A percentile compares a stretch with the other conserved stretches of the same genome.
Evolutionary conservation across 2,113 vertebrate genomes (phyloP).

Genomic region (Megaceryle maxima): DNA sequence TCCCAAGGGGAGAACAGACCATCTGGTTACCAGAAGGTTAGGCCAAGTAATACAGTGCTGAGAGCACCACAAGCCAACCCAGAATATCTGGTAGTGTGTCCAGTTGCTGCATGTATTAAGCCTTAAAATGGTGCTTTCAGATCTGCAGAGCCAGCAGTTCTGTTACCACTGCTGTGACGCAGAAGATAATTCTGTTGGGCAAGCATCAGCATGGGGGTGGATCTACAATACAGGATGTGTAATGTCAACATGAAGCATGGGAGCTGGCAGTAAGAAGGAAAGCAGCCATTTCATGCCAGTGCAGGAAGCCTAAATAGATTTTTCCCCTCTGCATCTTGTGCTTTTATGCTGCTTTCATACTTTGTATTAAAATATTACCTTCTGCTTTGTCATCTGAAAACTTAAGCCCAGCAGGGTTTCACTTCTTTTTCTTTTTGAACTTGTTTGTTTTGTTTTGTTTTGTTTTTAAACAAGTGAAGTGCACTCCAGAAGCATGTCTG

Average conservation of each 20-base stretch:
- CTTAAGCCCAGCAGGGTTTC: conserved; percentile 50
- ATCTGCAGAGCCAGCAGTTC: conserved; percentile 86
- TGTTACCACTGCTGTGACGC: conserved; percentile 92
- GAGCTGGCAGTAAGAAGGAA: conserved; percentile 82
- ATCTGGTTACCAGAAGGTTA: conserved; percentile 79
- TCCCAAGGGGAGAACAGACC: conserved; percentile 67
- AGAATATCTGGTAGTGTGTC: conserved; percentile 60
- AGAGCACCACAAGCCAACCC: conserved; percentile 55
- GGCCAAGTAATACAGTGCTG: conserved; percentile 42
- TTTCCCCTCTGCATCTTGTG: conserved; percentile 62
- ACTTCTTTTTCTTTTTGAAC: conserved; percentile 64
- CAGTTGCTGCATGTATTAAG: conserved; percentile 67
- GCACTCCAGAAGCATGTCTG: conserved; percentile 47
- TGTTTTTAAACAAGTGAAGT: conserved; percentile 30
- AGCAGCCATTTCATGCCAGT: conserved; percentile 85
- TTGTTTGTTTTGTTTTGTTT: background rate
- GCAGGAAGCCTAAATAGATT: conserved; percentile 76
- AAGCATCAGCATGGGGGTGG: conserved; percentile 87
- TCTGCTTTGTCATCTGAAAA: conserved; percentile 71
- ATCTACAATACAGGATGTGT: conserved; percentile 88
- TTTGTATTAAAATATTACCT: conserved; percentile 64
- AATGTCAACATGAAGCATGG: conserved; percentile 86
- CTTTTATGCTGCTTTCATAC: conserved; percentile 66
- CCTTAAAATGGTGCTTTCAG: conserved; percentile 85
- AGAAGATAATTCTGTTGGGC: conserved; percentile 96